Evolutionary conservation across 2,888 invertebrate species (phyloP), one percentile per base, ranked within the genome.

Genomic region (Venusia cambrica): DNA sequence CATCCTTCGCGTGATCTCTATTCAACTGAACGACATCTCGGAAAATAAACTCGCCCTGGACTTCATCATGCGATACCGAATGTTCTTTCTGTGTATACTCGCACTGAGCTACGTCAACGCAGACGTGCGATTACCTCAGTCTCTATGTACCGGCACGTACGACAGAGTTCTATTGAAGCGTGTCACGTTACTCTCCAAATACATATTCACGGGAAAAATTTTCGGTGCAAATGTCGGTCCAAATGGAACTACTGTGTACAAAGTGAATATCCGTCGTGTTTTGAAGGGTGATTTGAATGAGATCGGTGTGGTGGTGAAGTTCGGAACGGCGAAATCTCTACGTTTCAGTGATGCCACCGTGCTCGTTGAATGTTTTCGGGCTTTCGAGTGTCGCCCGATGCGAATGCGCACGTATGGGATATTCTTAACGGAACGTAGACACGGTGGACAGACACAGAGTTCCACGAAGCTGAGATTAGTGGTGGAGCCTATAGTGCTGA

Each of bases 201-300:
- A 80, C 43, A 69, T 85, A 58, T 83, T 85, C 42, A 80, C 73
- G 5, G 83, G 83, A 1, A 80, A 73, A 74, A 74, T 85, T 48
- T 70, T 62, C 38, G 57, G 66, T 56, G 70, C 73, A 12, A 66
- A 62, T 35, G 53, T 57, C n/a, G 46, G 53, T 7, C 51, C 38
- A 35, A 68, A 71, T 51, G 61, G 61, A 34, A 65, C 64, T 4
- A 56, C 58, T 49, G 55, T 70, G 42, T 84, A 78, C 48, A 75
- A 65, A 70, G 84, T 85, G 54, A 78, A 72, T 52, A 76, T 85
- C 44, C 73, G 77, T 13, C 64, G 83, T 19, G 75, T 83, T 45
- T 54, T 85, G 31, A 85, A 83, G 50, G 83, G 83, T 45, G 80
- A 83, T 67, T 62, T 84, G 53, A 70, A 76, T 54, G 75, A 81